Base-by-base conservation (phyloP, 1,140 invertebrate genomes). In the Ylistrum balloti region DNA sequence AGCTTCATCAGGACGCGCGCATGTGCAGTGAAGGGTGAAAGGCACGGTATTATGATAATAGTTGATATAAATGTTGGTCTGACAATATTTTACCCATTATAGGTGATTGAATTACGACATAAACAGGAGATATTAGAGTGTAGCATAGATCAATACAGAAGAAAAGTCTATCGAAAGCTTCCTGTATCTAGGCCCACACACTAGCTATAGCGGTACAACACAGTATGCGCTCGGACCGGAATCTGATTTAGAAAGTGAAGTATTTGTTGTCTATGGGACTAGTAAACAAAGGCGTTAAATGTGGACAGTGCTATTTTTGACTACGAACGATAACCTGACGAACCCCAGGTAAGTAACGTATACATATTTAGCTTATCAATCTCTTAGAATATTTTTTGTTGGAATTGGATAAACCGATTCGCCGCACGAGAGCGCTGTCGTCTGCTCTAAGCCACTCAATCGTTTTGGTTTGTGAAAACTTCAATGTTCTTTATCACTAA, bases 1-100 rank as follows among this genome's bases (percentile, higher is more conserved):
- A 74, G 56, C 56, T 74, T 74, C 56, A 74, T 74, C 56, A 74
- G 56, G n/a, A 74, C 56, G 22, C 22, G 56, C 56, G 56, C 56
- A 74, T 74, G 56, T 74, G 56, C 56, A 28, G 56, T 74, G 56
- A 28, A 74, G 56, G 56, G 56, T 74, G 56, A 74, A 74, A 74
- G 56, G 56, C 56, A 28, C 56, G 56, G 56, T 74, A 74, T 74
- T 74, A 74, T 74, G 56, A 74, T 74, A 74, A 74, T 74, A 74
- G 56, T 74, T 74, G 56, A 74, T 74, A 74, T 74, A 74, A 74
- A 74, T 74, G 56, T 74, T 74, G n/a, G 56, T n/a, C 56, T 74
- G 22, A 74, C 56, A 74, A 74, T 74, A 74, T 74, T 74, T 74
- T 28, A 74, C 56, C 28, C 56, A 74, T 74, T 74, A 74, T 74